These are phyloP conservation scores for Achlya flavicornis DNA, from an alignment of 2,888 invertebrate genomes.

Conservation along the genomic window DNA sequence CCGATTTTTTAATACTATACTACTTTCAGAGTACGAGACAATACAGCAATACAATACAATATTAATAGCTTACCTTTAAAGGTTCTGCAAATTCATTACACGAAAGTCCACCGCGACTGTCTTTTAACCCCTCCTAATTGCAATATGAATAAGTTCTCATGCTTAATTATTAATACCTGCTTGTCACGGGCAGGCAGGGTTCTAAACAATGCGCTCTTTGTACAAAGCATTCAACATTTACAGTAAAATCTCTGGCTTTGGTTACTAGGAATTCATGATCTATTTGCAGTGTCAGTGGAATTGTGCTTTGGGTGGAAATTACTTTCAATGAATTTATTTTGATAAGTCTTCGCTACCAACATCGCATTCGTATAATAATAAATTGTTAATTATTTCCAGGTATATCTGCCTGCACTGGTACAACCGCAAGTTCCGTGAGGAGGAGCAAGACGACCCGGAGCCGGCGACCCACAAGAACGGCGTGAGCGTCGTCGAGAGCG, in stretches of 20 bases:
- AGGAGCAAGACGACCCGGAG: conserved; percentile 68
- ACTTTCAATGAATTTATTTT: background rate
- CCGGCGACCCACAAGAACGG: conserved; percentile 74
- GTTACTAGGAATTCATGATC: conserved; percentile 9
- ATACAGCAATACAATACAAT: no score
- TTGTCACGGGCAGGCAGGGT: background rate
- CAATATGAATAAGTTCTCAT: no score
- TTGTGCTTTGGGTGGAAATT: background rate
- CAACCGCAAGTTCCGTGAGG: conserved; percentile 75
- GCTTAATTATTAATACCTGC: background rate
- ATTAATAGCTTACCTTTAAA: no score
- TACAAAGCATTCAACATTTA: background rate
- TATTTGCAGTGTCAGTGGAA: background rate
- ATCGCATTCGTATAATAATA: background rate
- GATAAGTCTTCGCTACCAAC: no score
- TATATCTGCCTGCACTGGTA: conserved; percentile 87
- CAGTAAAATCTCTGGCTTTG: background rate
- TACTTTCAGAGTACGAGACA: no score
- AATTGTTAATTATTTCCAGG: conserved; percentile 58
- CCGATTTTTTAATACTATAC: no score
- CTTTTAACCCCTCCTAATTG: no score
- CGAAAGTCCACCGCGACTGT: no score
- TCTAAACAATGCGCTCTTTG: background rate
- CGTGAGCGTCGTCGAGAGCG: conserved; percentile 77
- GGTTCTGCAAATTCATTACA: no score